Evolutionary conservation across 2,797 vertebrate species (phyloP), one percentile per base, ranked within the genome.

Genomic region (Hoplostethus mediterraneus): DNA sequence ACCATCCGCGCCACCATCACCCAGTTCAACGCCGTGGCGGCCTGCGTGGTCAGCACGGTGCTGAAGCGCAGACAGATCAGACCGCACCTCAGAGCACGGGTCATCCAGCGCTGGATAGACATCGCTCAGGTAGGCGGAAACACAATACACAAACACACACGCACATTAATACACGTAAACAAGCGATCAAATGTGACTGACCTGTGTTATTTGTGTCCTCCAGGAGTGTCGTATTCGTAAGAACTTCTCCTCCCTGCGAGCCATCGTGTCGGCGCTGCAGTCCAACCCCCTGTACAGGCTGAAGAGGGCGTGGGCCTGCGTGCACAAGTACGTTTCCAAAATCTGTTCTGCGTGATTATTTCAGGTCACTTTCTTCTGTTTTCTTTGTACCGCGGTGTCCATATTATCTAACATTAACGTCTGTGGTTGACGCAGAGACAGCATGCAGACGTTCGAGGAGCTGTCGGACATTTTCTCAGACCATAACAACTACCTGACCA

Each of bases 211-310:
- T 21, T 56, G 13, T 75, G 17, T 66, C 30, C 1, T 33, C 78
- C 92, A 99, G 98, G 97, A 98, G 93, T 99, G 98, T 68, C 93
- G 97, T 68, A 97, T 98, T 80, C 95, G 97, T 72, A 99, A 99
- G 90, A 98, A 99, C 86, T 99, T 98, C 82, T 99, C 98, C 3
- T 99, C 98, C n/a, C 93, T 99, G 86, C 94, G 95, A 85, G 97
- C 98, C 83, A 97, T 99, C 17, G 93, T 98, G 64, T 98, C 98
- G 0, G 97, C 97, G 0, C 92, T 99, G 83, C 97, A 99, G 93
- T 98, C 97, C 84, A 97, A 96, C 86, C 96, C 97, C 61, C 93
- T 99, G 83, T 98, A 97, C 91, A 93, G 96, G 25, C 90, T 99
- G 75, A 99, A 99, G 65, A 96, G 94, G 84, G 94, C 92, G 0